Conservation (phyloP, 1,140 invertebrate genomes). For the Cataglyphis hispanica region DNA sequence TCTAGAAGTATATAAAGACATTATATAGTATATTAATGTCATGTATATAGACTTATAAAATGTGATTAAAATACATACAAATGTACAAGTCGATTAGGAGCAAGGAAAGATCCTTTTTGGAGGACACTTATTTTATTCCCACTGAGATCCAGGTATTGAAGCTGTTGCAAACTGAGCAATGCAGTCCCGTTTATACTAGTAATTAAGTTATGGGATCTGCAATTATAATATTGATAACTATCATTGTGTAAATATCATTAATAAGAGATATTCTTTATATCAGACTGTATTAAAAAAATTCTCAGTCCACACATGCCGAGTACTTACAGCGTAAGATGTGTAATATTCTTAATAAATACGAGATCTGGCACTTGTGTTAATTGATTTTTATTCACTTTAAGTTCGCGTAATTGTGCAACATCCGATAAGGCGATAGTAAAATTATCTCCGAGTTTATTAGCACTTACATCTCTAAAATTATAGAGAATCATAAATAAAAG, state of each 20-base stretch:
- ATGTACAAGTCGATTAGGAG: slow-evolving; percentile 82
- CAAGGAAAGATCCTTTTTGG: slow-evolving; percentile 85
- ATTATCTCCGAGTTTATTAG: slow-evolving; percentile 82
- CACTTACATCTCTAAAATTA: slow-evolving; percentile 82
- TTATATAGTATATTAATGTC: background rate
- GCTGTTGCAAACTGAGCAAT: slow-evolving; percentile 88
- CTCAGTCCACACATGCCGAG: background rate
- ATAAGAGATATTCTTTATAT: background rate
- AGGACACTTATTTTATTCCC: slow-evolving; percentile 89
- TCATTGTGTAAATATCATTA: background rate
- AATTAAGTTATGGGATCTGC: slow-evolving; percentile 89
- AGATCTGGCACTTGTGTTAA: slow-evolving; percentile 81
- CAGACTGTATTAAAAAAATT: background rate
- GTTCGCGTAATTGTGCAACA: slow-evolving; percentile 84
- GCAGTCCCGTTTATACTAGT: slow-evolving; percentile 87
- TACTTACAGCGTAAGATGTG: slow-evolving; percentile 83
- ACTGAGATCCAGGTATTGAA: slow-evolving; percentile 89
- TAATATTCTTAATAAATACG: slow-evolving; percentile 78
- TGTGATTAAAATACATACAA: slow-evolving; percentile 84
- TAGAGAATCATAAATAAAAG: background rate
- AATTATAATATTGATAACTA: slow-evolving; percentile 5
- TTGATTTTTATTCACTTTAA: slow-evolving; percentile 83
- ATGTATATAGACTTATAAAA: slow-evolving; percentile 1
- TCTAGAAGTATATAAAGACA: slow-evolving; percentile 86
- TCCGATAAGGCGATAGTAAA: slow-evolving; percentile 81